These are phyloP conservation scores for Geopemphigus sp. DNA, from an alignment of 1,140 invertebrate genomes.

Conservation along the genomic window DNA sequence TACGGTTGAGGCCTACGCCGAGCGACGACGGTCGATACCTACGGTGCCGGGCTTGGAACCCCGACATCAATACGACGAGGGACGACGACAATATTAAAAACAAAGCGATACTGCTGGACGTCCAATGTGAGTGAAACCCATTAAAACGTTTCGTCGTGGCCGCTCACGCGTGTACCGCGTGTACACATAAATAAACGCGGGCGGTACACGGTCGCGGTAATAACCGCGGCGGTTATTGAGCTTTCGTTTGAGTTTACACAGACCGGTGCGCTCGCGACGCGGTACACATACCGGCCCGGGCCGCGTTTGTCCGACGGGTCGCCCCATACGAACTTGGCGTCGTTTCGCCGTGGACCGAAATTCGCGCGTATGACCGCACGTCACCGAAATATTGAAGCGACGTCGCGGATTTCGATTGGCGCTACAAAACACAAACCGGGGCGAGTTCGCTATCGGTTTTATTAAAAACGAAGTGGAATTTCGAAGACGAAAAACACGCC, in stretches of 20 bases:
- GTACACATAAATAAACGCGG: neutral
- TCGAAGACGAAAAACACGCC: no score
- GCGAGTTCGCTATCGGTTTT: no score
- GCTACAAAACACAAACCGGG: no score
- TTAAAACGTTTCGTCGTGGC: neutral
- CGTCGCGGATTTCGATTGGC: no score
- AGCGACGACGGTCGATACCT: conserved; percentile 79
- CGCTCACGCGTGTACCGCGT: no score
- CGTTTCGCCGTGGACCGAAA: no score
- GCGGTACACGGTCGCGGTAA: neutral
- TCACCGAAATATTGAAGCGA: no score
- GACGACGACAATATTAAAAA: conserved; percentile 40
- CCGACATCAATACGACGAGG: conserved; percentile 65
- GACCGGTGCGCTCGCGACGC: no score
- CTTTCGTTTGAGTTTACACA: neutral
- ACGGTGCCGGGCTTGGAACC: conserved; percentile 82
- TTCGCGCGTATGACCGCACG: no score
- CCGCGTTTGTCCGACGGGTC: no score
- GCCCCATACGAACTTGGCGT: no score
- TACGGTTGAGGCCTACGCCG: conserved; percentile 70
- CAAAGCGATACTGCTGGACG: conserved; percentile 22
- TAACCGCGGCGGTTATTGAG: neutral
- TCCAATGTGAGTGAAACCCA: conserved; percentile 32
- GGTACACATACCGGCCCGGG: neutral
- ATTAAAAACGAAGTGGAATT: no score